Base-by-base conservation (phyloP, 2,113 vertebrate species). In the human region DNA sequence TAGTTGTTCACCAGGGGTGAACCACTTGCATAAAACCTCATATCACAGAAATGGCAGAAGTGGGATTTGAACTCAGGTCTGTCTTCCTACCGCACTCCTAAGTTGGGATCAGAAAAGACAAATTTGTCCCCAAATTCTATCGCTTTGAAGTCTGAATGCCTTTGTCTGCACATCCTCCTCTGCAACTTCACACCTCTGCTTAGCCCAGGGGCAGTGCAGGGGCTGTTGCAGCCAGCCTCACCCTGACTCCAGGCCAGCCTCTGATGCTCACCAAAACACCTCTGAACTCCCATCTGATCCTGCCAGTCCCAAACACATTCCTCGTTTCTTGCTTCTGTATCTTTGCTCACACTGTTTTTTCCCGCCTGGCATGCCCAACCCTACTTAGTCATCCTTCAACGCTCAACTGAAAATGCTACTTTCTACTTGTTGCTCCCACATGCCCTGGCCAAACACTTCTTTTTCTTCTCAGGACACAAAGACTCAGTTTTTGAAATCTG, bases 401-500 rank as follows among this genome's bases (percentile, higher is more conserved):
- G 25, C 45, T 92, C 48, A 90, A 55, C 76, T 66, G 27, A 43
- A 88, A 82, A 52, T 12, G 17, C 12, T 48, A 17, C 30, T 59
- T 79, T 75, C 91, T 90, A 13, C 6, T 76, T 18, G 23, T 52
- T 88, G 8, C 12, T 40, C 2, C 3, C 2, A 35, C 5, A 27
- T 81, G 13, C 27, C 16, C 52, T 22, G 38, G 86, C 35, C 75
- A 81, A 73, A 66, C 22, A 40, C 10, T 64, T 38, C 59, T 70
- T 32, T 88, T 79, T 59, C 80, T 96, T 86, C 55, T 90, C 57
- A 25, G 66, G 8, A 68, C 38, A 66, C 32, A 11, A 48, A 82
- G 45, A 72, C 12, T 80, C 84, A 25, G 68, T 87, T 87, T 80
- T 50, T 78, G 66, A 93, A 97, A 91, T 88, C 55, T 52, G 35